Conservation (phyloP, 2,113 vertebrate species). For the Setophaga coronata region DNA sequence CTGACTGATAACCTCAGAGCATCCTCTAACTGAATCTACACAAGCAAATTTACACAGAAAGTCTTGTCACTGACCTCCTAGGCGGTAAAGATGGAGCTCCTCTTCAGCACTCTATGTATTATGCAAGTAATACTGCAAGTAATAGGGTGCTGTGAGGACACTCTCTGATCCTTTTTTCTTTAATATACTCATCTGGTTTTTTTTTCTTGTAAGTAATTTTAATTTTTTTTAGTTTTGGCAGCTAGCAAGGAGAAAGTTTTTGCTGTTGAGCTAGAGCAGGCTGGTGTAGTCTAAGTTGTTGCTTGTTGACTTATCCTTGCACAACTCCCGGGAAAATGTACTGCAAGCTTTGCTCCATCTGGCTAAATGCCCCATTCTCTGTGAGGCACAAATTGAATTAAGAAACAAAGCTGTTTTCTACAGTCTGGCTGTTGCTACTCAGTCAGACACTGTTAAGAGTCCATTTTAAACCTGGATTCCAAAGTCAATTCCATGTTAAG, state of each 20-base stretch:
- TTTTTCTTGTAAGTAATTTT: not conserved
- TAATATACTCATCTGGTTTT: not conserved
- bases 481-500: not conserved
- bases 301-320: conserved; percentile 28
- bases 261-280: conserved; percentile 4
- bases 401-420: conserved; percentile 26
- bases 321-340: conserved; percentile 11
- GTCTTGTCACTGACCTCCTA: not conserved
- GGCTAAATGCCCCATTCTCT: conserved; percentile 4
- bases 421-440: not conserved
- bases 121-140: not conserved
- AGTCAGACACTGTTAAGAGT: not conserved
- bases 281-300: conserved; percentile 5
- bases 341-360: conserved; percentile 24
- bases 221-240: not conserved
- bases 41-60: not conserved
- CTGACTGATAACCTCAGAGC: not conserved
- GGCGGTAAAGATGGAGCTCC: not conserved
- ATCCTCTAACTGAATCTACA: not conserved
- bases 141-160: not conserved
- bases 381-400: not conserved
- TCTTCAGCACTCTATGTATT: not conserved
- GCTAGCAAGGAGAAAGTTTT: not conserved
- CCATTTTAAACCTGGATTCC: not conserved
- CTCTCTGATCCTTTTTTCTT: not conserved